phyloP scores from a whole-genome alignment of 1,140 invertebrate species.

The Aphidius ervi region DNA sequence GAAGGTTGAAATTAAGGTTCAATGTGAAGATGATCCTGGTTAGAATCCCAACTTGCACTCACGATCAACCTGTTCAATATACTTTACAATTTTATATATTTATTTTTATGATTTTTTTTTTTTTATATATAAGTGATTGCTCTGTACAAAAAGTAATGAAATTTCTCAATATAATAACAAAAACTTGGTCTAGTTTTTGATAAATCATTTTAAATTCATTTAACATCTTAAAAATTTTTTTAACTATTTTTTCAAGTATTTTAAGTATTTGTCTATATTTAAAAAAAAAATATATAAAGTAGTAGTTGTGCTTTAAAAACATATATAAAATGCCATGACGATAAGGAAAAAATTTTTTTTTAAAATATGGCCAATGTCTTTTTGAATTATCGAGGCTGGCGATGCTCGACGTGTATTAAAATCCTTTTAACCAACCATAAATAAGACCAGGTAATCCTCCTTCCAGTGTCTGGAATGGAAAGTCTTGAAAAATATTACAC shows the following conservation, averaged over 20 bases:
- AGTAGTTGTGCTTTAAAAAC: not conserved
- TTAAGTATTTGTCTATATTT: not conserved
- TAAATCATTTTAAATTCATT: not conserved
- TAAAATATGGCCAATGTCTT: constrained; percentile 24
- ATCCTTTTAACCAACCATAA: constrained; percentile 39
- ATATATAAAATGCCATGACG: not conserved
- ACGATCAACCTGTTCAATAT: not conserved
- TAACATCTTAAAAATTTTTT: not conserved
- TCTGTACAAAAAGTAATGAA: no score
- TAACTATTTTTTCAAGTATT: no score
- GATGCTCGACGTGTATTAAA: constrained; percentile 31
- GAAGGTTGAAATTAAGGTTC: constrained; percentile 15
- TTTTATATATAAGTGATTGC: not conserved
- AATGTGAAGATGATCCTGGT: constrained; percentile 4
- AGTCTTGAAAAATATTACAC: not conserved
- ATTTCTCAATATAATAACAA: not conserved
- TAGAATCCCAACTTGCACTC: constrained; percentile 9
- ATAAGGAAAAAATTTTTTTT: constrained; percentile 4
- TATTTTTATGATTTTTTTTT: not conserved
- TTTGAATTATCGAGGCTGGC: constrained; percentile 28
- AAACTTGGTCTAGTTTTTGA: not conserved
- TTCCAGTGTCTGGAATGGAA: not conserved
- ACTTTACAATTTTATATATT: constrained; percentile 2
- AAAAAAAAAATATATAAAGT: constrained; percentile 1
- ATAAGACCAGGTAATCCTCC: constrained; percentile 34